Base-by-base conservation (phyloP, 2,888 invertebrate genomes). In the Pachliopta kotzebuea region DNA sequence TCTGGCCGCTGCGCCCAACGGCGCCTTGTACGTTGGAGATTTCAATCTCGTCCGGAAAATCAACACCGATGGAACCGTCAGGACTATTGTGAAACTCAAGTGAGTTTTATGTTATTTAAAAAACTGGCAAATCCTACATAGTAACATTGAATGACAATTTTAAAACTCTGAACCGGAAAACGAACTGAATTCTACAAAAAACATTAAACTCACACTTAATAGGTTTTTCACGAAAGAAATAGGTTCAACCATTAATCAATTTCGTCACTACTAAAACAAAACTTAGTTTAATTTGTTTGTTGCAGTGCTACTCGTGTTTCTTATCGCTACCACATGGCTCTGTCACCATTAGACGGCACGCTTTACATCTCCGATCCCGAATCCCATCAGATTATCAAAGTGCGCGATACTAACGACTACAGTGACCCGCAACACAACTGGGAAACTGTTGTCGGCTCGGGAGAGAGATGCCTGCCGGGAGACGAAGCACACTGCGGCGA, bases 401-500 rank as follows among this genome's bases (percentile, higher is more conserved):
- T 98, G 1, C 94, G 96, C 54, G 95, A 96, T 78, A 95, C 95
- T 1, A 95, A 95, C 68, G 97, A 97, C 82, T 96, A 94, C 78
- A 93, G 93, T 52, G 96, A 97, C 76, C 97, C 97, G 0, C 97
- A 97, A 78, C 95, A 95, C 78, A 98, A 98, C 84, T 98, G 97
- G 96, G 98, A 98, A 82, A 96, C 97, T 0, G 95, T 98, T 9
- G 98, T 98, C 0, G 99, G 99, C 0, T 98, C 97, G 1, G 98
- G 98, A 0, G 97, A 98, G 83, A 93, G 98, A 71, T 99, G 99
- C 82, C 89, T 98, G 4, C 98, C 98, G 0, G 97, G 98, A 3
- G 98, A 98, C 80, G 97, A 97, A 80, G 97, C 97, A 0, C 97
- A 97, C 75, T 99, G 99, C 83, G 99, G 99, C 0, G 99, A 99